These are phyloP conservation scores for Danaus chrysippus DNA, from an alignment of 2,888 invertebrate genomes.

Conservation along the genomic window DNA sequence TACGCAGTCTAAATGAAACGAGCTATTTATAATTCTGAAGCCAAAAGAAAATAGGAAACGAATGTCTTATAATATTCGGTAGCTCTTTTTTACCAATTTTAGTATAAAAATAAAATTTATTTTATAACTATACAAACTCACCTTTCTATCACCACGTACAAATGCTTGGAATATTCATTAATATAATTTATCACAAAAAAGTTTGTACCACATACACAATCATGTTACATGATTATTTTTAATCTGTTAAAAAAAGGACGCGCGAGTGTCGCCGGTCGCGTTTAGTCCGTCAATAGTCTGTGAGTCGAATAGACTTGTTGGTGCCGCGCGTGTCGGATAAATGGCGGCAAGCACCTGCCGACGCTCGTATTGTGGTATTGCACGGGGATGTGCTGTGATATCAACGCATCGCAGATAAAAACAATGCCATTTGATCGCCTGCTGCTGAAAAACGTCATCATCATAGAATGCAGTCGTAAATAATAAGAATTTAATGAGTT, in stretches of 20 bases:
- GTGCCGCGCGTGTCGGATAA: conserved; percentile 66
- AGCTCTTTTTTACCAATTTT: no score
- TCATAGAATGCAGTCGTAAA: no score
- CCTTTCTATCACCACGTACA: not conserved
- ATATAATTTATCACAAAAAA: conserved; percentile 22
- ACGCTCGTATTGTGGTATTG: conserved; percentile 38
- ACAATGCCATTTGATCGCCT: conserved; percentile 20
- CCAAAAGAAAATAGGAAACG: no score
- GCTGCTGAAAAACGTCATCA: conserved; percentile 14
- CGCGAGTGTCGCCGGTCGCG: conserved; percentile 34
- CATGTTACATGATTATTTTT: conserved; percentile 18
- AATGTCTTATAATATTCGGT: no score
- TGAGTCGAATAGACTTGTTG: conserved; percentile 48
- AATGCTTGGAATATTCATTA: not conserved
- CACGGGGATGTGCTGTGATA: conserved; percentile 37
- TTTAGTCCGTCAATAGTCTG: conserved; percentile 15
- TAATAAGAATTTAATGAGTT: no score
- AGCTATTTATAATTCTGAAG: no score
- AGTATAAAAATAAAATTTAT: no score
- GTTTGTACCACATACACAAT: conserved; percentile 24
- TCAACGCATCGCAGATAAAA: conserved; percentile 26
- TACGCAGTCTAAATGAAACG: no score
- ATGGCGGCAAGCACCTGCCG: conserved; percentile 62
- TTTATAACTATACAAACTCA: not conserved
- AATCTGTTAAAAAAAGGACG: conserved; percentile 15